phyloP scores from a whole-genome alignment of 2,888 invertebrate species.

The Dilophus febrilis region DNA sequence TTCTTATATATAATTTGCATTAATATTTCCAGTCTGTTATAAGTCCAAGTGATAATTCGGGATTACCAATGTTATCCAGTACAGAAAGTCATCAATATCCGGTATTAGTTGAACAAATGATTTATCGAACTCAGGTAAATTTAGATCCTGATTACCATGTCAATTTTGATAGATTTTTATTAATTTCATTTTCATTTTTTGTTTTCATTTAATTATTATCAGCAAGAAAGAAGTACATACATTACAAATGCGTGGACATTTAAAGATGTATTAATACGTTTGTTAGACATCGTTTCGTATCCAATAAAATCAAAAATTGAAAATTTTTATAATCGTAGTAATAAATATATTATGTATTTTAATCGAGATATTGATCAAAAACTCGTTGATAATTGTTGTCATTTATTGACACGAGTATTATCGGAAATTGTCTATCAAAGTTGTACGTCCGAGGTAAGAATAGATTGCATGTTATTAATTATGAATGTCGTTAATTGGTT shows the following conservation, averaged over 20 bases:
- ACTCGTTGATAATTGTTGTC: slow-evolving; percentile 50
- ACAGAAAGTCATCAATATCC: slow-evolving; percentile 57
- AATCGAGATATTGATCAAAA: slow-evolving; percentile 35
- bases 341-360: slow-evolving; percentile 12
- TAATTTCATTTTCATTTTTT: no score
- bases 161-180: no score
- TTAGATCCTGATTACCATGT: no score
- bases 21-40: slow-evolving; percentile 25
- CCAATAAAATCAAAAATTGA: slow-evolving; percentile 45
- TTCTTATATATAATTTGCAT: not conserved
- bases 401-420: slow-evolving; percentile 63
- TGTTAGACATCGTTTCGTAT: slow-evolving; percentile 64
- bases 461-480: no score
- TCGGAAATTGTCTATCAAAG: slow-evolving; percentile 75
- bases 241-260: slow-evolving; percentile 34
- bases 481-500: no score
- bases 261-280: slow-evolving; percentile 63
- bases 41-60: slow-evolving; percentile 52
- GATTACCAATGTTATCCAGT: slow-evolving; percentile 46
- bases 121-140: slow-evolving; percentile 37
- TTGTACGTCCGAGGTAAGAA: slow-evolving; percentile 49
- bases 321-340: slow-evolving; percentile 23
- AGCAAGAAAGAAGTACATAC: slow-evolving; percentile 29
- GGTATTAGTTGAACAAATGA: slow-evolving; percentile 61
- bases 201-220: no score